These are phyloP conservation scores for Oscheius sp. DNA, from an alignment of 2,888 invertebrate species.

Conservation along the genomic window DNA sequence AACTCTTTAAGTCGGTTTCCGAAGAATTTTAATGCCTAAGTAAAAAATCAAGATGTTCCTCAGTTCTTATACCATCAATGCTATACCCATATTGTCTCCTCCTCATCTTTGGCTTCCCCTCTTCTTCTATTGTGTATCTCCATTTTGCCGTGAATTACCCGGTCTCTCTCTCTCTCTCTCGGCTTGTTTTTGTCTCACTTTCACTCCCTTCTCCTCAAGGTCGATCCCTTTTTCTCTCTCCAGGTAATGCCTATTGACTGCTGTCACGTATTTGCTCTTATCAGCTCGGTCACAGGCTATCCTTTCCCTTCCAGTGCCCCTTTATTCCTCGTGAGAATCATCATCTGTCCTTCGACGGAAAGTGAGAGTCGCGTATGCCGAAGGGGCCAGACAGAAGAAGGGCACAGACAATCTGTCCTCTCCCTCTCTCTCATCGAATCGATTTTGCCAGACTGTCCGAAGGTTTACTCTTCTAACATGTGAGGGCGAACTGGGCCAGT, in stretches of 20 bases:
- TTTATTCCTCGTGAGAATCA: background rate
- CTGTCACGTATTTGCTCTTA: slow-evolving; percentile 30
- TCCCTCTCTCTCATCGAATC: too few relatives aligned
- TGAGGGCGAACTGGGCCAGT: too few relatives aligned
- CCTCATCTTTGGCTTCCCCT: background rate
- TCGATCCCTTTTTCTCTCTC: slow-evolving; percentile 41
- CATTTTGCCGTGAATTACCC: background rate
- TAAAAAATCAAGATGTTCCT: too few relatives aligned
- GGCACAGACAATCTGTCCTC: too few relatives aligned
- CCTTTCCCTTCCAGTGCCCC: background rate
- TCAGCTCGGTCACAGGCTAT: slow-evolving; percentile 1
- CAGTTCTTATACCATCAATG: too few relatives aligned
- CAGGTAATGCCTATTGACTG: slow-evolving; percentile 4
- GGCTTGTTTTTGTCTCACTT: slow-evolving; percentile 34
- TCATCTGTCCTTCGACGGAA: background rate
- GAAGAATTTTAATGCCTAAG: too few relatives aligned
- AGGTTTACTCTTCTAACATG: too few relatives aligned
- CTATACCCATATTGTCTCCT: too few relatives aligned
- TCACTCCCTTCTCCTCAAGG: slow-evolving; percentile 36
- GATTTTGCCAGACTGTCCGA: too few relatives aligned
- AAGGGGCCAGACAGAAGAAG: background rate
- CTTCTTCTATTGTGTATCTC: slow-evolving; percentile 27
- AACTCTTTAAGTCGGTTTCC: too few relatives aligned
- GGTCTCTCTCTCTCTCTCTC: slow-evolving; percentile 5
- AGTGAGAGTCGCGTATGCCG: slow-evolving; percentile 19